A percentile compares a stretch with the other conserved stretches of the same genome.
Conservation (phyloP, 2,797 vertebrate genomes). For the Monodelphis domestica region DNA sequence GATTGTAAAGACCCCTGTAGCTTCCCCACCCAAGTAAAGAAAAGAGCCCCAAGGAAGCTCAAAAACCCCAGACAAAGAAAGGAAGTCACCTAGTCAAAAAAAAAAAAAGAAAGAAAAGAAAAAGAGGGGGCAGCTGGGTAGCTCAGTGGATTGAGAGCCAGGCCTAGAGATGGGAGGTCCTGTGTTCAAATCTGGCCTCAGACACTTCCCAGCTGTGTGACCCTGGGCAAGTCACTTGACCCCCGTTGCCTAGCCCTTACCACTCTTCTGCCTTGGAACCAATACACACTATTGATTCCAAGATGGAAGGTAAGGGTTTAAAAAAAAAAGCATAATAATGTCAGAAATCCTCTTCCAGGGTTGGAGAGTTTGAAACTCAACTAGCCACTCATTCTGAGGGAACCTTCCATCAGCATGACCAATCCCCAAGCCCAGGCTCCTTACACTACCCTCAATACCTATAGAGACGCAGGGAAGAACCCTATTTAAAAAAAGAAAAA, state of each 20-base stretch:
- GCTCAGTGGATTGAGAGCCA: too few relatives aligned
- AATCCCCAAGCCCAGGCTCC: neutral
- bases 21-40: neutral
- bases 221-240: too few relatives aligned
- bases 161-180: too few relatives aligned
- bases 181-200: too few relatives aligned
- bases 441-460: neutral
- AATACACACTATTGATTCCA: too few relatives aligned
- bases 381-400: neutral
- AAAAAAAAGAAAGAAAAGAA: too few relatives aligned
- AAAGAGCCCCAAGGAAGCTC: neutral
- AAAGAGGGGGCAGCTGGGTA: too few relatives aligned
- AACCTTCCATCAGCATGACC: neutral
- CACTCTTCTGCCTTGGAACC: too few relatives aligned
- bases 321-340: neutral
- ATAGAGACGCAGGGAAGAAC: neutral
- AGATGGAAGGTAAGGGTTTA: too few relatives aligned
- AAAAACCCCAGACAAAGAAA: neutral
- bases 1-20: neutral
- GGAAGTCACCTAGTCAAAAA: neutral
- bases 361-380: neutral
- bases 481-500: too few relatives aligned
- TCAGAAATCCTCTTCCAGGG: neutral
- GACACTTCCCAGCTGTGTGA: too few relatives aligned
- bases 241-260: too few relatives aligned